Evolutionary conservation across 2,113 vertebrate genomes (phyloP).

Genomic region (Stomatorhinus ivindoensis): DNA sequence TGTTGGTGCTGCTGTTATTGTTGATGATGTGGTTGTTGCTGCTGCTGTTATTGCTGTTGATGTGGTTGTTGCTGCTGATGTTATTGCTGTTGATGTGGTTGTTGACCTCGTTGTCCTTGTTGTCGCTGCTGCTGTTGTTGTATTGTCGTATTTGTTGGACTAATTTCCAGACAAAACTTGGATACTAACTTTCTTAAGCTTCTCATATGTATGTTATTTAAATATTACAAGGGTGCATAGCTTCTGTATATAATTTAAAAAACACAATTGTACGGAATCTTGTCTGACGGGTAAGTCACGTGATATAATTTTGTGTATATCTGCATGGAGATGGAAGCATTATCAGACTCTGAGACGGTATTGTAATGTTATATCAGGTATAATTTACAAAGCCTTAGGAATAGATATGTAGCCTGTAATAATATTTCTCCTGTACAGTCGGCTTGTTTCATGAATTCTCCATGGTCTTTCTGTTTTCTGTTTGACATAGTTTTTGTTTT

Average conservation of each 20-base stretch:
- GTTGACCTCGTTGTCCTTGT: not conserved
- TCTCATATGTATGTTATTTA: not conserved
- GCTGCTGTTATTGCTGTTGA: not conserved
- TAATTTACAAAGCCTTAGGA: not conserved
- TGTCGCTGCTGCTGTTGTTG: not conserved
- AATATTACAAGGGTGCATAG: not conserved
- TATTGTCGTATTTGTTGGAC: not conserved
- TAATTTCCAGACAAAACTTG: not conserved
- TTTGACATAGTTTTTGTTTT: slow-evolving; percentile 1
- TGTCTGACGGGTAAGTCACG: not conserved
- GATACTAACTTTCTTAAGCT: not conserved
- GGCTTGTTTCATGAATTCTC: not conserved
- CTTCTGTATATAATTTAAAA: not conserved
- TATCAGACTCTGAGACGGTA: not conserved
- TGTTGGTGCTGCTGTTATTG: too few species aligned
- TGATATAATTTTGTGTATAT: not conserved
- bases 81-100: not conserved
- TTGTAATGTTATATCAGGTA: not conserved
- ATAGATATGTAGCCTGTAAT: not conserved
- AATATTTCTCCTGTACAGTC: not conserved
- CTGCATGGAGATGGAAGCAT: not conserved
- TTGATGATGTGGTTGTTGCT: not conserved
- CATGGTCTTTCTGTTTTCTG: slow-evolving; percentile 15
- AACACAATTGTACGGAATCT: not conserved
- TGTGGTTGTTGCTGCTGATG: not conserved